Base-by-base conservation (phyloP, 2,888 invertebrate species). In the Cheilosia pagana region DNA sequence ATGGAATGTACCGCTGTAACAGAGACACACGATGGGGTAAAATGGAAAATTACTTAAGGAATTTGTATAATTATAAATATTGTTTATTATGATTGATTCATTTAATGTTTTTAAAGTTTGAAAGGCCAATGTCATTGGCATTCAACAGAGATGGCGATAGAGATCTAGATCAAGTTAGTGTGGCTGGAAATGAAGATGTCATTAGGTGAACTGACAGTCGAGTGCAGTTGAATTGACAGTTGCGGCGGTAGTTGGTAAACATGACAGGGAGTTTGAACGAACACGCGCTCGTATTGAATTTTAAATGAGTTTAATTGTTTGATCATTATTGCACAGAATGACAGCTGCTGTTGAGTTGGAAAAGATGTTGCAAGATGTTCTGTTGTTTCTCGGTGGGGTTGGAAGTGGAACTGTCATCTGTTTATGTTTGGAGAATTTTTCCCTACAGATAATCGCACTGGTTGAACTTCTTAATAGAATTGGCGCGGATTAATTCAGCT, bases 31-130 rank as follows among this genome's bases (percentile, higher is more conserved):
- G 45, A 31, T 50, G n/a, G 63, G 63, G 31, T 7, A 25, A 55
- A 65, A 59, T 59, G 75, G 67, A 67, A 75, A 65, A 59, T 43
- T 23, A 67, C 67, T 67, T 23, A 50, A 59, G 65, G 59, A 75
- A 59, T 59, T 59, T 67, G 10, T 45, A 65, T 21, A 4, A 12
- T 50, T 14, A 31, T 19, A 25, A 35, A 35, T 12, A 35, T 12
- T 35, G 12, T 14, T 53, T 63, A 74, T 39, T 48, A 28, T 52
- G 48, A 57, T 74, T 74, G 74, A 65, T 57, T 21, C 8, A 23
- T 48, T 62, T 31, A 43, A 53, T 12, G 62, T 31, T 52, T 62
- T 55, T 55, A 1, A 53, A 21, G 52, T 43, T 43, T 23, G 14
- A 45, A 28, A 57, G 55, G 57, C 39, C 57, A 65, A 65, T 74